Base-by-base conservation (phyloP, 2,888 invertebrate species). In the Entomobrya multifasciata region DNA sequence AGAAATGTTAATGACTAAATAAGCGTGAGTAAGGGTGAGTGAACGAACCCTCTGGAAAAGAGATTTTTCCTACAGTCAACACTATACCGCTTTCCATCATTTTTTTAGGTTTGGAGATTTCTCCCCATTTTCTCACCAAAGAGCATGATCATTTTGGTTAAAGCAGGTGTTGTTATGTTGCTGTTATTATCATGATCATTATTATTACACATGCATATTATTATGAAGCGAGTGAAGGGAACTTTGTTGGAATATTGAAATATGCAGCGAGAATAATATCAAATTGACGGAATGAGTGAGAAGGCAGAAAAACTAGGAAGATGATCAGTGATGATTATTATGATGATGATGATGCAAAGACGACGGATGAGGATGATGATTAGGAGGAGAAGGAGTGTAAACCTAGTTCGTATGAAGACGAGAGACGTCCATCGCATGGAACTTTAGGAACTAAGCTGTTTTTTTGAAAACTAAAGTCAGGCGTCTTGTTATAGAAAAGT, bases 401-500 rank as follows among this genome's bases (percentile, higher is more conserved):
- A 20, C 49, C 86, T 79, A 60, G 86, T 86, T 72, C 47, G 44
- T 49, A 55, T 22, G 17, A 55, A 72, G 36, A 30, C 25, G 25
- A 62, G 10, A 27, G 13, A 44, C 41, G 22, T 44, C 20, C 67
- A 20, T 47, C 67, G 41, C 22, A n/a, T n/a, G n/a, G n/a, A n/a
- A n/a, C n/a, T 6, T 8, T 36, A 36, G 8, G 22, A 27, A 60
- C 62, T 79, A 27, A 30, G 11, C 15, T 44, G 65, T 79, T 79
- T n/a, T 36, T 36, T 36, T 36, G 4, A 36, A 6, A 6, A 36
- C 8, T 36, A 49, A 49, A n/a, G n/a, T 62, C 25, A 79, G 55
- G 78, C 78, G 65, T 86, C 79, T 78, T 79, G 85, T 78, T 80
- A 80, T n/a, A 72, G 52, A 74, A 60, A 77, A 86, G 86, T 86